Evolutionary conservation across 2,888 invertebrate species (phyloP), one percentile per base, ranked within the genome.

Genomic region (Drepana falcataria): DNA sequence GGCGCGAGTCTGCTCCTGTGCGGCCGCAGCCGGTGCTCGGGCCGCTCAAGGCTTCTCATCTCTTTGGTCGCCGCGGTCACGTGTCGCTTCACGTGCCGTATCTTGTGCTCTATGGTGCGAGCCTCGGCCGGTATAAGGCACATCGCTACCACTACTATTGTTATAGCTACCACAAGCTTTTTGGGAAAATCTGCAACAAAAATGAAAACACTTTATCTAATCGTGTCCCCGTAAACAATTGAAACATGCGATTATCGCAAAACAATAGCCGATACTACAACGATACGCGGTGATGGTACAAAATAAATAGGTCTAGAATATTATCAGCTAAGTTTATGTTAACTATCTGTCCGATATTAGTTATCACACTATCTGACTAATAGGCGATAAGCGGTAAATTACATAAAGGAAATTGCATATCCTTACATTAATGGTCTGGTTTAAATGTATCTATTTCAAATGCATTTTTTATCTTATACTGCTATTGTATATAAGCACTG

Each of bases 91-190:
- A 79, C 82, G 65, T 87, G 89, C 56, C 89, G 73, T 56, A 77
- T 68, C 64, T 70, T 87, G 61, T 83, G 83, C 52, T 82, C 81
- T 54, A 81, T 55, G 53, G 83, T 63, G 47, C 83, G 75, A 55
- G 84, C 85, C 62, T 89, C 89, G 49, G 75, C 72, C 68, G 86
- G 83, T 66, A 78, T 83, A 61, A 88, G 75, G 71, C 85, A 84
- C 89, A 88, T 90, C 54, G 86, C 77, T 71, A 91, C 77, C 63
- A 86, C 75, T 71, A 88, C 71, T 77, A 91, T 65, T 63, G 86
- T 81, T 79, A 83, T 77, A 85, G 88, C 90, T 83, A 89, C 83
- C 82, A 90, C 84, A 78, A 90, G 89, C 89, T 84, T 90, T 85
- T 87, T 91, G 78, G 87, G 80, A 86, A 89, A 89, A 89, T 85